These are phyloP conservation scores for Galerucella calmariensis DNA, from an alignment of 2,888 invertebrate genomes.

Conservation along the genomic window DNA sequence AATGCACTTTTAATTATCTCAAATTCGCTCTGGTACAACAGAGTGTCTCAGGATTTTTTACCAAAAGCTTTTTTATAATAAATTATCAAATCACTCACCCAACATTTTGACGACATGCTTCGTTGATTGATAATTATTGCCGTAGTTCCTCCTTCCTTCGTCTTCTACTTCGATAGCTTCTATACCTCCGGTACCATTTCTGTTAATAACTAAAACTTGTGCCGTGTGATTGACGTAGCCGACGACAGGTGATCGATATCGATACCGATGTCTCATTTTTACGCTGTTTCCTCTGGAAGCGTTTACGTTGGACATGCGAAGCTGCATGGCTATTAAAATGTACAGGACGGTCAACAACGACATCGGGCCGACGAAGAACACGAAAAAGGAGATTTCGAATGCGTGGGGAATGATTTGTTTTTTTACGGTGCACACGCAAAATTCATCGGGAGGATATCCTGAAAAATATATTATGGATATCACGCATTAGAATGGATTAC, in stretches of 20 bases:
- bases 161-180: slow-evolving; percentile 53
- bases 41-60: too few species aligned
- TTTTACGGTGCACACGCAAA: slow-evolving; percentile 61
- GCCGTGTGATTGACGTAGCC: slow-evolving; percentile 47
- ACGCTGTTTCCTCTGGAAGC: slow-evolving; percentile 60
- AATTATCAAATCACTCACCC: slow-evolving; percentile 63
- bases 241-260: slow-evolving; percentile 53
- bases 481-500: too few species aligned
- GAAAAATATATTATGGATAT: background rate
- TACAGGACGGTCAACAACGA: slow-evolving; percentile 70
- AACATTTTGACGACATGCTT: slow-evolving; percentile 70
- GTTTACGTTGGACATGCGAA: slow-evolving; percentile 60
- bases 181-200: slow-evolving; percentile 38
- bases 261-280: slow-evolving; percentile 57
- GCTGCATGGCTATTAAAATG: slow-evolving; percentile 64
- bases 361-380: slow-evolving; percentile 73
- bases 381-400: slow-evolving; percentile 68
- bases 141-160: slow-evolving; percentile 63
- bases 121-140: slow-evolving; percentile 61
- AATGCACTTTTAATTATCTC: too few species aligned
- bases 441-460: slow-evolving; percentile 55
- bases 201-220: slow-evolving; percentile 50
- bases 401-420: slow-evolving; percentile 63
- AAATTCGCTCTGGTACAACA: too few species aligned
- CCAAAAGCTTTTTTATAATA: too few species aligned